Conservation (phyloP, 2,797 vertebrate species). For the Schizothorax lantsangensis region DNA sequence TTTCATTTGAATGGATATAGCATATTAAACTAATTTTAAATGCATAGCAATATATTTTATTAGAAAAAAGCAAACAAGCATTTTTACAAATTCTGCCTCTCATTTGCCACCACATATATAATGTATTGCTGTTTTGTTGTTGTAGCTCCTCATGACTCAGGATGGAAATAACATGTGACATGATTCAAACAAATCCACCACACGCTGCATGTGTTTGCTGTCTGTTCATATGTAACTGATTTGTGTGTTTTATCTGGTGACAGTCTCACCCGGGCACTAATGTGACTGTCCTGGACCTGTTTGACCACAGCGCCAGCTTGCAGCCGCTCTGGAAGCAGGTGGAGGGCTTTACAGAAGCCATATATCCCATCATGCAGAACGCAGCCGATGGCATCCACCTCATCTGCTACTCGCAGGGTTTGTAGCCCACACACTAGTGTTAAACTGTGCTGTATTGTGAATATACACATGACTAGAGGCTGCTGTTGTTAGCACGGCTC, state of each 20-base stretch:
- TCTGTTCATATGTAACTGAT: background rate
- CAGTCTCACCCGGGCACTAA: constrained; percentile 91
- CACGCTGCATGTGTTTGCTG: background rate
- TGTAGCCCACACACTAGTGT: constrained; percentile 18
- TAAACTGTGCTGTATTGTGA: background rate
- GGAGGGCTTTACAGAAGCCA: constrained; percentile 86
- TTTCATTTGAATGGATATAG: too few relatives aligned
- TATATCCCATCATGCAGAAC: constrained; percentile 90
- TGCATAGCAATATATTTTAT: too few relatives aligned
- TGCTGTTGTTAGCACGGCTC: background rate
- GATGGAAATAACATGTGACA: background rate
- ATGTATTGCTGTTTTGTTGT: background rate
- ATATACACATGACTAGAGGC: background rate
- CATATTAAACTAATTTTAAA: too few relatives aligned
- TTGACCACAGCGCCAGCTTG: constrained; percentile 86
- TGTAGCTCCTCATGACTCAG: background rate
- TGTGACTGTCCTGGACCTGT: constrained; percentile 88
- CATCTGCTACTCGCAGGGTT: constrained; percentile 92
- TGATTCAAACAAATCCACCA: background rate
- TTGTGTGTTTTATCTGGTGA: background rate
- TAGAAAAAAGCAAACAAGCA: too few relatives aligned
- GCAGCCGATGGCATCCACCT: constrained; percentile 86
- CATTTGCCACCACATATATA: too few relatives aligned
- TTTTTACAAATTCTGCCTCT: too few relatives aligned
- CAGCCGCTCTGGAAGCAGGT: constrained; percentile 92